Evolutionary conservation across 64 coral and sea anemone genomes (phyloP).

Genomic region (Cladopsammia gracilis): DNA sequence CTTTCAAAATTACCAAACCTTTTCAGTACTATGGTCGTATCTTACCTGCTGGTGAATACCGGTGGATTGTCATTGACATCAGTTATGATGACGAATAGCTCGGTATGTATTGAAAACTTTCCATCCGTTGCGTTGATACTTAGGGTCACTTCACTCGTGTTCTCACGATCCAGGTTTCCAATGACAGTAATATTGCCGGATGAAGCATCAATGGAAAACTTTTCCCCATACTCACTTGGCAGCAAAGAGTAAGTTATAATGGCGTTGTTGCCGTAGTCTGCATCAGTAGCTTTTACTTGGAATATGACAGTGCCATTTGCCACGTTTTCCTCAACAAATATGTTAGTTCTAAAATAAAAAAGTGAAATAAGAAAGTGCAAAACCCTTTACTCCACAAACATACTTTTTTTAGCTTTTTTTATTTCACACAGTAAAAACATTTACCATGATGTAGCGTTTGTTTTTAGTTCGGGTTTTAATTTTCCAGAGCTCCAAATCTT

Average conservation of each 20-base stretch:
- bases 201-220: constrained; percentile 14
- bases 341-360: no score
- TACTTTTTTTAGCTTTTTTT: no score
- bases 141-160: neutral
- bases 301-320: no score
- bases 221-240: neutral
- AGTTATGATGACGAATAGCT: neutral
- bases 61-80: constrained; percentile 17
- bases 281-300: neutral
- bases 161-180: constrained; percentile 3
- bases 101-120: neutral
- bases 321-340: no score
- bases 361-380: no score
- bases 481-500: no score
- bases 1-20: no score
- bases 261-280: constrained; percentile 32
- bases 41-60: neutral
- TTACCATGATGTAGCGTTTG: no score
- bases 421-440: no score
- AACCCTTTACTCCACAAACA: no score
- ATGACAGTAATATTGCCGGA: constrained; percentile 27
- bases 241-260: neutral
- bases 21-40: no score
- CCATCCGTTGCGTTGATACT: constrained; percentile 37
- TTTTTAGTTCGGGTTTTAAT: no score